phyloP scores from a whole-genome alignment of 1,140 invertebrate species.

The Scaptomyza pallida region DNA sequence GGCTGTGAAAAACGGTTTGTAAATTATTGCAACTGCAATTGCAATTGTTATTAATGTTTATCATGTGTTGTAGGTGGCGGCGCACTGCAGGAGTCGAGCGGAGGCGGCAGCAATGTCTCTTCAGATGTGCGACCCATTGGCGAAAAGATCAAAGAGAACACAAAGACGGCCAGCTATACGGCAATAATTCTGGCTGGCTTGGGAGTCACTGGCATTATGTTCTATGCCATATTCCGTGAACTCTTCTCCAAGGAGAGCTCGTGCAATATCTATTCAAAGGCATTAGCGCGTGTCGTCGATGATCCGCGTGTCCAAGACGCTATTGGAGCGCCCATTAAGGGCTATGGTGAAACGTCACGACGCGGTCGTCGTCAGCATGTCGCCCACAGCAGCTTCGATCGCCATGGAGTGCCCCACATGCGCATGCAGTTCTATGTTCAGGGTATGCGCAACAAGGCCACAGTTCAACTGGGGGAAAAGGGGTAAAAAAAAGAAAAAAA shows the following conservation, averaged over 20 bases:
- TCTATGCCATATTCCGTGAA: constrained; percentile 93
- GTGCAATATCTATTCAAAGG: constrained; percentile 92
- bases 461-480: constrained; percentile 93
- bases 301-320: constrained; percentile 89
- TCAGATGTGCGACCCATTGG: constrained; percentile 87
- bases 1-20: constrained; percentile 48
- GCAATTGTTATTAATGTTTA: neutral
- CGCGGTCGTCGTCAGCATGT: constrained; percentile 89
- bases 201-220: constrained; percentile 90
- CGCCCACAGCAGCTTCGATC: constrained; percentile 90
- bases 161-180: constrained; percentile 92
- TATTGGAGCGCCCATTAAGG: constrained; percentile 94
- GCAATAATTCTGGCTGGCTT: constrained; percentile 92
- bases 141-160: constrained; percentile 93
- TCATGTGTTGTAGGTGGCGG: constrained; percentile 14
- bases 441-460: constrained; percentile 90
- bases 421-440: constrained; percentile 96
- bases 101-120: constrained; percentile 74
- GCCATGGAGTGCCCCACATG: constrained; percentile 91
- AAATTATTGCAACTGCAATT: neutral
- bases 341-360: constrained; percentile 92
- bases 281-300: constrained; percentile 88
- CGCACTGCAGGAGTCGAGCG: constrained; percentile 55
- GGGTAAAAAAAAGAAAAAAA: too few relatives aligned
- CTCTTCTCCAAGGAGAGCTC: constrained; percentile 94